Conservation (phyloP, 2,113 vertebrate genomes). For the Paedocypris sp. region DNA sequence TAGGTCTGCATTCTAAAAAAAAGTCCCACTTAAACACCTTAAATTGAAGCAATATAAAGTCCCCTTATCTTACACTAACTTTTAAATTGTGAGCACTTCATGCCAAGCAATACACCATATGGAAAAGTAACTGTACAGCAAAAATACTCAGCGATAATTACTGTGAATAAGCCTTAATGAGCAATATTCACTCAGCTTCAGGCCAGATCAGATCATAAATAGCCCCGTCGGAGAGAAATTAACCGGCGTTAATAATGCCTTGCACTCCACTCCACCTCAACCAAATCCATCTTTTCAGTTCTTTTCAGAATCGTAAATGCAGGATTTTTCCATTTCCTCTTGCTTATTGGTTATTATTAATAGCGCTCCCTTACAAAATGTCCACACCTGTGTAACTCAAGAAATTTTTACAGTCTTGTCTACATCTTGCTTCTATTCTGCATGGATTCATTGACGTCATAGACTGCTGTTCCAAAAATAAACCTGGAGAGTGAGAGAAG, state of each 20-base stretch:
- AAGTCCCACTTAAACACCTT: constrained; percentile 27
- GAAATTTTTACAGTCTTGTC: constrained; percentile 1
- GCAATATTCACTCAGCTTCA: constrained; percentile 21
- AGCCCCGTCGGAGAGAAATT: neutral
- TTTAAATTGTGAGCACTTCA: constrained; percentile 47
- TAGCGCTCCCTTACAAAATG: neutral
- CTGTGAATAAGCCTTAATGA: constrained; percentile 15
- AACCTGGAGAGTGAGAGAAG: constrained; percentile 1
- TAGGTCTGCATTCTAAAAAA: constrained; percentile 44
- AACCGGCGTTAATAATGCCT: constrained; percentile 6
- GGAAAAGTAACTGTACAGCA: constrained; percentile 38
- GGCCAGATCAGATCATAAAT: neutral
- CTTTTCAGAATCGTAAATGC: neutral
- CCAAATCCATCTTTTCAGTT: neutral
- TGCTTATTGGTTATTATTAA: constrained; percentile 12
- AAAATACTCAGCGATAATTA: constrained; percentile 25
- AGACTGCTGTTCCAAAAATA: constrained; percentile 26
- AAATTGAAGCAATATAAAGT: constrained; percentile 51
- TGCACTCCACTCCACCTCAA: neutral
- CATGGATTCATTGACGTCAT: constrained; percentile 17
- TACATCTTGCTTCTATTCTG: neutral
- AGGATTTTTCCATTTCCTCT: neutral
- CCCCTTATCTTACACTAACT: constrained; percentile 55
- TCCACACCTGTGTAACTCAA: constrained; percentile 6
- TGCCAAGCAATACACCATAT: constrained; percentile 33